These are phyloP conservation scores for Psilanteris sp. DNA, from an alignment of 1,140 invertebrate genomes.

Conservation along the genomic window DNA sequence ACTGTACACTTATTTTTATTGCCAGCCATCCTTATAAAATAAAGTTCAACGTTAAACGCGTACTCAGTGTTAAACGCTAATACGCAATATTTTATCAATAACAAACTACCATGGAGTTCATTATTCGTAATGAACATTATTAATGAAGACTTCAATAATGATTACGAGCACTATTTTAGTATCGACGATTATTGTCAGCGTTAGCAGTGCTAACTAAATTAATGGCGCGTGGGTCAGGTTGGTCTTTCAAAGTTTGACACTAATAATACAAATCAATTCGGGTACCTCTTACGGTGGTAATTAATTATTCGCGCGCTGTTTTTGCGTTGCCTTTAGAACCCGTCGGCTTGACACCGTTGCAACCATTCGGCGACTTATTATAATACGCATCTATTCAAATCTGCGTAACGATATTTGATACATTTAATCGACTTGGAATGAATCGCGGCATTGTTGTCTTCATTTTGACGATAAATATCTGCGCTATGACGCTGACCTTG, in stretches of 20 bases:
- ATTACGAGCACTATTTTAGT: conserved; percentile 27
- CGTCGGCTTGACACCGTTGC: too few relatives aligned
- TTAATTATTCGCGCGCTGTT: too few relatives aligned
- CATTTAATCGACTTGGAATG: conserved; percentile 23
- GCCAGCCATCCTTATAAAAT: conserved; percentile 11
- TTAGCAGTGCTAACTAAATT: too few relatives aligned
- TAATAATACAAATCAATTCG: too few relatives aligned
- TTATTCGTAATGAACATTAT: too few relatives aligned
- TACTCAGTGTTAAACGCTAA: conserved; percentile 27
- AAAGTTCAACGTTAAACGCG: conserved; percentile 16
- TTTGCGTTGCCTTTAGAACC: too few relatives aligned
- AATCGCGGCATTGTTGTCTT: conserved; percentile 27
- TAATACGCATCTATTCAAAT: conserved; percentile 7
- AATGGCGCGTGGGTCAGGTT: too few relatives aligned
- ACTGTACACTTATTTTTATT: conserved; percentile 15
- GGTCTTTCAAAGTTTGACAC: too few relatives aligned
- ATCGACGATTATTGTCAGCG: too few relatives aligned
- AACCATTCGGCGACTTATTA: too few relatives aligned
- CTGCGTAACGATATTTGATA: conserved; percentile 17
- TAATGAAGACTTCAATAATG: too few relatives aligned
- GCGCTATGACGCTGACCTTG: conserved; percentile 26
- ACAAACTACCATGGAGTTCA: conserved; percentile 28
- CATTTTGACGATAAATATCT: conserved; percentile 44
- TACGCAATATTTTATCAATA: conserved; percentile 36
- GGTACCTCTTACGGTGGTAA: too few relatives aligned